Conservation (phyloP, 2,888 invertebrate species). For the Strigamia transsilvanica region DNA sequence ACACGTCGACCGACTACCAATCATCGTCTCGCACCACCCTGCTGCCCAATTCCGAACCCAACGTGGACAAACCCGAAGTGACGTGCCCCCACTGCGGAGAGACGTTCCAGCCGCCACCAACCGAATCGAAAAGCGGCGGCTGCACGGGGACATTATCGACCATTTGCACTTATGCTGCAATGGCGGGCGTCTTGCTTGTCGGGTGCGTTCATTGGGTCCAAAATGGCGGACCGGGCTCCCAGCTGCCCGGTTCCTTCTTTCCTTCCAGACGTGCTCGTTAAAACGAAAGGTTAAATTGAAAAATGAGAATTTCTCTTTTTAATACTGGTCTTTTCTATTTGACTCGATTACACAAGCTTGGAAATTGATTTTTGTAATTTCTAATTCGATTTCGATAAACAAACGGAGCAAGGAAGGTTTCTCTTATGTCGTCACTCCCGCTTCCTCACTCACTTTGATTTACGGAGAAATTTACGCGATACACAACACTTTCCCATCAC, state of each 20-base stretch:
- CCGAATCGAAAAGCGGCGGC: neutral
- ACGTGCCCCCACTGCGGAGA: constrained; percentile 52
- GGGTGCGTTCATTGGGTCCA: constrained; percentile 51
- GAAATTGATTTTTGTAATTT: no score
- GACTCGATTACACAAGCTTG: neutral
- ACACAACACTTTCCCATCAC: neutral
- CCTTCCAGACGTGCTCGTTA: constrained; percentile 50
- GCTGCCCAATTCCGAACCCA: neutral
- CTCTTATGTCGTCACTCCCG: no score
- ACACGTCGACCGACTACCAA: neutral
- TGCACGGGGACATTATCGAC: constrained; percentile 37
- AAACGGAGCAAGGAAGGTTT: no score
- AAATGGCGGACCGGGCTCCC: constrained; percentile 48
- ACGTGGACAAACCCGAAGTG: neutral
- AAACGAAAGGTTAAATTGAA: constrained; percentile 34
- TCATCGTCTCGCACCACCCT: neutral
- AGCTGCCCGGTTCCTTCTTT: constrained; percentile 43
- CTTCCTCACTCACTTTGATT: no score
- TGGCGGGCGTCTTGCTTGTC: constrained; percentile 52
- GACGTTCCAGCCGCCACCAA: neutral
- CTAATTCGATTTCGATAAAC: no score
- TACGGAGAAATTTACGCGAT: neutral
- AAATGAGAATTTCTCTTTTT: constrained; percentile 8
- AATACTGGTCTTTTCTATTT: neutral
- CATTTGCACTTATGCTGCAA: constrained; percentile 51